Evolutionary conservation across 2,113 vertebrate genomes (phyloP), one percentile per base, ranked within the genome.

Genomic region (Ginglymostoma cirratum): DNA sequence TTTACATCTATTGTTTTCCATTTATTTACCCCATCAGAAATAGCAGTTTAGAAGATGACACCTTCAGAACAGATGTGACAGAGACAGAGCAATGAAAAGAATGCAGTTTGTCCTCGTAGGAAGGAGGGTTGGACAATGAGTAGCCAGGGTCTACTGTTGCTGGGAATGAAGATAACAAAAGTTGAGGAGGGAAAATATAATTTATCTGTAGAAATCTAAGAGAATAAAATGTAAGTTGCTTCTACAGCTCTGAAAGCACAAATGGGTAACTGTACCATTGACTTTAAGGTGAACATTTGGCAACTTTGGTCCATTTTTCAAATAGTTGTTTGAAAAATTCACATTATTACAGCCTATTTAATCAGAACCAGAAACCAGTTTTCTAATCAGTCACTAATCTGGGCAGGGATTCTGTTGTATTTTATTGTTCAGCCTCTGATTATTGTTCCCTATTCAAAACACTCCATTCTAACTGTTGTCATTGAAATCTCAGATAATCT

Each of bases 401-500:
- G 97, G 97, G 96, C 97, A 97, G 97, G 97, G 97, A 97, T 97
- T 97, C 97, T 97, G 96, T 96, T 96, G 97, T 76, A 97, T 97
- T 98, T 98, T 98, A 72, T 72, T 98, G 96, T 96, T 96, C 96
- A 97, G 97, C 97, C 97, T 98, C 97, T 97, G 98, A 97, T 97
- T 97, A 97, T 97, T 98, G 97, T 97, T 97, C 97, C 96, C 97
- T 97, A 97, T 98, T 98, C 98, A 98, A 97, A 97, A 97, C 97
- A 97, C 97, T 98, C 97, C 97, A 97, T 98, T 98, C 98, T 98
- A 98, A 98, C 98, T 98, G 97, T 98, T 98, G 98, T 98, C 97
- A 97, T 98, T 98, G 97, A 98, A 98, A 98, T 98, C 98, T 97
- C 96, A 98, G 97, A 98, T 98, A 98, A 98, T 98, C 98, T 98